Conservation (phyloP, 2,797 vertebrate species). For the Amblyraja radiata region DNA sequence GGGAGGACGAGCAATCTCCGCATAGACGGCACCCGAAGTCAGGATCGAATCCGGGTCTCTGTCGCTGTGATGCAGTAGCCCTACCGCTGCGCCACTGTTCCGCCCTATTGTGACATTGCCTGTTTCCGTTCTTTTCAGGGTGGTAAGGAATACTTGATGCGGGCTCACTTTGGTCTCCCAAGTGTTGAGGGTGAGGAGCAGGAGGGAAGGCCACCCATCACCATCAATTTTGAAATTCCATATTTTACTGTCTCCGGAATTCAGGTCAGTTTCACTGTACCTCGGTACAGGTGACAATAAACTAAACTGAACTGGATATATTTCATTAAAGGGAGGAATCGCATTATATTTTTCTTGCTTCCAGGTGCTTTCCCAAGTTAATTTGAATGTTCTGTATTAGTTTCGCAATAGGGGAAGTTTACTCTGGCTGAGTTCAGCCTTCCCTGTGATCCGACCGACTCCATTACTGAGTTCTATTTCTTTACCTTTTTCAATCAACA, state of each 20-base stretch:
- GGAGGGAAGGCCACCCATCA: constrained; percentile 66
- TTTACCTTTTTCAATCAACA: too few species aligned
- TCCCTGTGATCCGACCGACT: too few species aligned
- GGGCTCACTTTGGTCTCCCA: constrained; percentile 68
- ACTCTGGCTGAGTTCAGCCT: neutral
- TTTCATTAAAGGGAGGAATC: neutral
- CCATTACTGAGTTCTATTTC: too few species aligned
- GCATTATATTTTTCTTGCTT: neutral
- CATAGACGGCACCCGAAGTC: too few species aligned
- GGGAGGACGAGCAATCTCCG: too few species aligned
- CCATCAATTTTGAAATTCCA: constrained; percentile 72
- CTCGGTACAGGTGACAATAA: too few species aligned
- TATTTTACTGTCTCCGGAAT: constrained; percentile 75
- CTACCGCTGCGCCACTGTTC: too few species aligned
- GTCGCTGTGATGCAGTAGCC: too few species aligned
- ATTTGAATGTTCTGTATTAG: neutral
- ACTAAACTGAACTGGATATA: too few species aligned
- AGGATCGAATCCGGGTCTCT: too few species aligned
- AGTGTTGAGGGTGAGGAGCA: constrained; percentile 65
- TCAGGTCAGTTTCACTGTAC: constrained; percentile 53
- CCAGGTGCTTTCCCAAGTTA: neutral
- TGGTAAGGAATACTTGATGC: constrained; percentile 70
- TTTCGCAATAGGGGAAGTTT: neutral
- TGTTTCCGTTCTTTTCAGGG: constrained; percentile 51
- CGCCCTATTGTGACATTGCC: neutral